These are phyloP conservation scores for Oceanites oceanicus DNA, from an alignment of 2,113 vertebrate species.

Conservation along the genomic window DNA sequence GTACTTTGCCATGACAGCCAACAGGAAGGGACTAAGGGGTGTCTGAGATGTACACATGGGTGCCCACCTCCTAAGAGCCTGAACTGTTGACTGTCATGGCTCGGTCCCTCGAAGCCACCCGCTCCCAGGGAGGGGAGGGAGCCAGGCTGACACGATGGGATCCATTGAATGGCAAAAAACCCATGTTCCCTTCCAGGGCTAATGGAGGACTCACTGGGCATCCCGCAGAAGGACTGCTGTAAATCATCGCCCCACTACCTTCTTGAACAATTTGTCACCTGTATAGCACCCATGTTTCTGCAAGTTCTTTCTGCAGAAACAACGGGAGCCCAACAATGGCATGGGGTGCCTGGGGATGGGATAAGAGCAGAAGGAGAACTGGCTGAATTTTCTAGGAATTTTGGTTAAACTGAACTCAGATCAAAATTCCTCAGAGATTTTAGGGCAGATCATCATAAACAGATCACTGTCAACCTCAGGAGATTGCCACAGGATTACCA, in stretches of 20 bases:
- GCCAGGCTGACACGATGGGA: neutral
- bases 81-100: neutral
- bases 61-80: neutral
- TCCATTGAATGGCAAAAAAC: neutral
- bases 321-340: neutral
- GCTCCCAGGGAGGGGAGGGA: neutral
- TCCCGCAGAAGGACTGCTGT: neutral
- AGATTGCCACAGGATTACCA: neutral
- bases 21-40: neutral
- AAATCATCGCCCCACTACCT: neutral
- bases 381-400: neutral
- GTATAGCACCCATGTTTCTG: neutral
- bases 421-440: neutral
- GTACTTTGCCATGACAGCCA: neutral
- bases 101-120: neutral
- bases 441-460: neutral
- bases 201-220: neutral
- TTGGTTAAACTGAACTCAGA: neutral
- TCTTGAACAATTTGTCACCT: neutral
- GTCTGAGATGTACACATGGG: rapidly evolving
- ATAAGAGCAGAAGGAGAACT: neutral
- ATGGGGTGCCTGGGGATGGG: rapidly evolving
- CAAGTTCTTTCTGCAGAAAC: neutral
- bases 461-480: neutral
- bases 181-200: neutral